Conservation (phyloP, 2,888 invertebrate genomes). For the Molanna angustata region DNA sequence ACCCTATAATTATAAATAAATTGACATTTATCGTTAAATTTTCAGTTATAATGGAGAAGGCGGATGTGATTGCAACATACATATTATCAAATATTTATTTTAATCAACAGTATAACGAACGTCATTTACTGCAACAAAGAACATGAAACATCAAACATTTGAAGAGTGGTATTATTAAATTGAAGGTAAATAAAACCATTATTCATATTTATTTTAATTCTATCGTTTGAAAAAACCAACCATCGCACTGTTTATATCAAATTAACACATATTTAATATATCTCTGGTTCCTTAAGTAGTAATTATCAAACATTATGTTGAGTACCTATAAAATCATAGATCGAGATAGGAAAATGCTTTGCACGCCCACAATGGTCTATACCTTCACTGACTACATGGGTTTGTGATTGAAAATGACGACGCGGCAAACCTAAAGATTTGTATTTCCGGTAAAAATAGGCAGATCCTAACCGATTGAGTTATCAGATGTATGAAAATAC, state of each 20-base stretch:
- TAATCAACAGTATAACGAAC: too few relatives aligned
- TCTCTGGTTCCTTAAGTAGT: neutral
- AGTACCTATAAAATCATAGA: neutral
- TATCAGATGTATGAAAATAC: too few relatives aligned
- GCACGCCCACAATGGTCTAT: neutral
- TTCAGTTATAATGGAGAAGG: too few relatives aligned
- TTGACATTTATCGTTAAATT: too few relatives aligned
- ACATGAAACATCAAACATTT: too few relatives aligned
- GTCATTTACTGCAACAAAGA: too few relatives aligned
- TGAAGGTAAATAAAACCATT: neutral
- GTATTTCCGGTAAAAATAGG: neutral
- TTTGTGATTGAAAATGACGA: neutral
- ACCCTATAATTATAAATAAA: too few relatives aligned
- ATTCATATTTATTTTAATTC: neutral
- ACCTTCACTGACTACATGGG: too few relatives aligned
- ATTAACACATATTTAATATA: neutral
- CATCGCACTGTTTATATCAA: neutral
- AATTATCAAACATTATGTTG: neutral
- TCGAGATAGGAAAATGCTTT: neutral
- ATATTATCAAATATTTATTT: too few relatives aligned
- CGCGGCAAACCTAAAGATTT: neutral
- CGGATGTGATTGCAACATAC: too few relatives aligned
- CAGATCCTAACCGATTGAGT: neutral
- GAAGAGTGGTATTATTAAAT: too few relatives aligned
- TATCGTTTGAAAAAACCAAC: neutral